Percentiles rank a stretch among this genome's conserved stretches.
Conservation (phyloP, 2,113 vertebrate species). For the Sceloporus tristichus region DNA sequence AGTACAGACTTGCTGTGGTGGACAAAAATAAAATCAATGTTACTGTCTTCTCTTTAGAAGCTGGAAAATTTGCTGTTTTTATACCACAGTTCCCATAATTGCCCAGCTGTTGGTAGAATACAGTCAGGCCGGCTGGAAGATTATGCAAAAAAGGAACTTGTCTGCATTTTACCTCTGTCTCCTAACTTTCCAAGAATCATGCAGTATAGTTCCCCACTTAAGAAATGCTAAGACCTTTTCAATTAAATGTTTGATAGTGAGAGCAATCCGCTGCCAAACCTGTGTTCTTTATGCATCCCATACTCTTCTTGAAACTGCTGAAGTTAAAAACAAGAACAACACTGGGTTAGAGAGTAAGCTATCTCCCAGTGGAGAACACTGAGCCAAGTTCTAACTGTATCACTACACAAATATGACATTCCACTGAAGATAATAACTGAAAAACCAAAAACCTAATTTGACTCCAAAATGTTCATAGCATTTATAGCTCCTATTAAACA, state of each 20-base stretch:
- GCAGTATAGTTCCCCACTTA: not conserved
- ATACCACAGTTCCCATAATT: too few species aligned
- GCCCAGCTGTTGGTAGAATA: too few species aligned
- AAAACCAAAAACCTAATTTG: conserved; percentile 51
- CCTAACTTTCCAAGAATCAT: conserved; percentile 19
- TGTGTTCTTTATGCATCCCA: not conserved
- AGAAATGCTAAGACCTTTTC: conserved; percentile 12
- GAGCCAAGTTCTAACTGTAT: conserved; percentile 38
- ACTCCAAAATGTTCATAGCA: conserved; percentile 33
- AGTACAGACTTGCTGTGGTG: not conserved
- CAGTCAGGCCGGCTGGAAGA: too few species aligned
- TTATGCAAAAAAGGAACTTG: too few species aligned
- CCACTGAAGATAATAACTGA: conserved; percentile 24
- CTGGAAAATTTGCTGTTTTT: too few species aligned
- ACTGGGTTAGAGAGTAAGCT: conserved; percentile 32
- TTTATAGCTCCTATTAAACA: conserved; percentile 37
- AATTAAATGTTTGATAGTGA: conserved; percentile 18
- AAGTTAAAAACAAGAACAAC: not conserved
- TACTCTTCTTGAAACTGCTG: conserved; percentile 19
- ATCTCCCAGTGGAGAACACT: conserved; percentile 55
- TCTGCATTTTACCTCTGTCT: not conserved
- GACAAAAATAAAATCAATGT: conserved; percentile 3
- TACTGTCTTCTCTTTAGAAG: not conserved
- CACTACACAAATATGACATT: not conserved
- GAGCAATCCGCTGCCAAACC: not conserved